A percentile compares a stretch with the other conserved stretches of the same genome.
Conservation (phyloP, 2,797 vertebrate genomes). For the Petrocephalus sullivani region DNA sequence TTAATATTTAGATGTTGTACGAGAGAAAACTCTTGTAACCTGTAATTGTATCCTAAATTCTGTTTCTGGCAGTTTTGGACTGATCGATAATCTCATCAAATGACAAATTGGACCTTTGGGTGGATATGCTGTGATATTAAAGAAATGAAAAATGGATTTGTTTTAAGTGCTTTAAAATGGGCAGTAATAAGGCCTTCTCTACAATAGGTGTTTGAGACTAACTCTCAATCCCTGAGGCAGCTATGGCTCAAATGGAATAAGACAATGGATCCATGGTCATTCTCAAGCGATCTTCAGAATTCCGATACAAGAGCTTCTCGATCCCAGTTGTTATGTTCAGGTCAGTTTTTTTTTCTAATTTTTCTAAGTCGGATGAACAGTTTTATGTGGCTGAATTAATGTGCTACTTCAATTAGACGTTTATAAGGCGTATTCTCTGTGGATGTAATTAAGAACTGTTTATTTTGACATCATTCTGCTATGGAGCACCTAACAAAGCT, state of each 20-base stretch:
- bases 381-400: constrained; percentile 53
- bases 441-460: constrained; percentile 67
- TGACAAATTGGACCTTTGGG: background rate
- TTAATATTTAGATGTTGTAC: background rate
- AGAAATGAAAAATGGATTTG: constrained; percentile 15
- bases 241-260: background rate
- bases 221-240: background rate
- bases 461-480: constrained; percentile 64
- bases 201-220: background rate
- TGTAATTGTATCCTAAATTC: background rate
- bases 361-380: background rate
- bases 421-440: constrained; percentile 56
- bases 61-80: background rate
- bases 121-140: background rate
- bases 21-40: background rate
- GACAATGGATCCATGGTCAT: background rate
- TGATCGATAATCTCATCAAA: constrained; percentile 7
- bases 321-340: background rate
- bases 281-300: background rate
- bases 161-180: background rate
- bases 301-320: background rate
- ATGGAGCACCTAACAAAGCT: constrained; percentile 58
- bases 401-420: constrained; percentile 60
- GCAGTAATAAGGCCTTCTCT: background rate
- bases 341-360: background rate